Percentiles rank a stretch among this genome's conserved stretches.
Conservation (phyloP, 1,140 invertebrate species). For the Mactra quadrangularis region DNA sequence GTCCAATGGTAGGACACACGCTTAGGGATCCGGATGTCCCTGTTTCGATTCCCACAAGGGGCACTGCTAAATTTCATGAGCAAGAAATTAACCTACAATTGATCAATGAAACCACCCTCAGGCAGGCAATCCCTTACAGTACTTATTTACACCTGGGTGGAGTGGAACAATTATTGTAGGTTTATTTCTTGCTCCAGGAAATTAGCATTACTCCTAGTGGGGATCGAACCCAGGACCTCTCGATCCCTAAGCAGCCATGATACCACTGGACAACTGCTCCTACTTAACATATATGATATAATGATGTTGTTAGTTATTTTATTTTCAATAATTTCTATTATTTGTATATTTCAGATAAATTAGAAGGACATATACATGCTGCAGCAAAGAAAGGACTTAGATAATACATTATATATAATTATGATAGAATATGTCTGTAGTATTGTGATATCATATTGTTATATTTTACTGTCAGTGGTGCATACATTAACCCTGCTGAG, state of each 20-base stretch:
- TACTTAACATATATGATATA: background rate
- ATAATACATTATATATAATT: slow-evolving; percentile 9
- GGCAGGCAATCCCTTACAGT: too few relatives aligned
- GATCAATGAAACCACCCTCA: too few relatives aligned
- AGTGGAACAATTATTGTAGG: too few relatives aligned
- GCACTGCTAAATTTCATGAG: too few relatives aligned
- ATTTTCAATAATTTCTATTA: background rate
- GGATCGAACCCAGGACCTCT: too few relatives aligned
- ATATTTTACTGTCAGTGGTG: too few relatives aligned
- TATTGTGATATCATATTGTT: background rate
- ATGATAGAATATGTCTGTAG: background rate
- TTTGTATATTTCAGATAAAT: slow-evolving; percentile 49
- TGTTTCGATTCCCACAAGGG: too few relatives aligned
- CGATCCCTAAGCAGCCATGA: background rate
- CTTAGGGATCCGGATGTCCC: too few relatives aligned
- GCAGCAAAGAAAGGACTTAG: slow-evolving; percentile 59
- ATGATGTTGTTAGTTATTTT: background rate
- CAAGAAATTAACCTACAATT: too few relatives aligned
- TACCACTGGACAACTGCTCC: background rate
- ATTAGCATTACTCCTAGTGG: background rate
- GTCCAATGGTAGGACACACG: too few relatives aligned
- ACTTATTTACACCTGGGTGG: too few relatives aligned
- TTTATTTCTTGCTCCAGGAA: background rate
- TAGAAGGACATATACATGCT: slow-evolving; percentile 54
- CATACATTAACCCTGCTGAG: too few relatives aligned